Base-by-base conservation (phyloP, 2,113 vertebrate genomes). In the Sakesphorus luctuosus region DNA sequence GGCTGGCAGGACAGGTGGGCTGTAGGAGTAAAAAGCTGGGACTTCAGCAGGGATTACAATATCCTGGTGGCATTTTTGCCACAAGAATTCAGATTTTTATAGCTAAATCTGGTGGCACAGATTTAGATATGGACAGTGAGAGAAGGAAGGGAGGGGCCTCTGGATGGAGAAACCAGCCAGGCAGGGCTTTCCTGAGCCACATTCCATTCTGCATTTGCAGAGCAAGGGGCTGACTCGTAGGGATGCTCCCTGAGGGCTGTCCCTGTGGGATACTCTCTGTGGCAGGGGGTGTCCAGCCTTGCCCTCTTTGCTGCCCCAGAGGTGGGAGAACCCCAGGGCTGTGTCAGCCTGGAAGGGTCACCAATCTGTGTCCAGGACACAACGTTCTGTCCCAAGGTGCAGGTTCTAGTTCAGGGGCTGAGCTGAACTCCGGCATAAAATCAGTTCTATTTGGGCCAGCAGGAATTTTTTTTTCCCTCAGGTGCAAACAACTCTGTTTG, bases 1-100 rank as follows among this genome's bases (percentile, higher is more conserved):
- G 44, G 20, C n/a, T 40, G n/a, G 13, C 5, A 8, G 53, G 18
- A 24, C 29, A 5, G 52, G 29, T 2, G 18, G 11, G 59, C n/a
- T 38, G n/a, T 69, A 58, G 95, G 87, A 93, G 91, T 89, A 96
- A 93, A 96, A 96, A 87, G 35, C 95, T 61, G 92, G 89, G 93
- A 87, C 76, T 91, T 83, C 67, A 65, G 85, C 36, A 40, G 67
- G 88, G 85, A 93, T 87, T 92, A 88, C 85, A 86, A 91, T 91
- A 80, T 96, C 72, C 31, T 36, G 10, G 72, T 13, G 31, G 44
- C 44, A 26, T 14, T 86, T 59, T 7, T 18, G 21, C 9, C 53
- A 36, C 53, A 52, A 33, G 17, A 86, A 33, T 61, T 52, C 46
- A 18, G 21, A 1, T 52, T 23, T 12, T n/a, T 77, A 52, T 18